Percentiles rank a stretch among this genome's conserved stretches.
phyloP scores from a whole-genome alignment of 2,888 invertebrate genomes.

The Cataglyphis cursor region DNA sequence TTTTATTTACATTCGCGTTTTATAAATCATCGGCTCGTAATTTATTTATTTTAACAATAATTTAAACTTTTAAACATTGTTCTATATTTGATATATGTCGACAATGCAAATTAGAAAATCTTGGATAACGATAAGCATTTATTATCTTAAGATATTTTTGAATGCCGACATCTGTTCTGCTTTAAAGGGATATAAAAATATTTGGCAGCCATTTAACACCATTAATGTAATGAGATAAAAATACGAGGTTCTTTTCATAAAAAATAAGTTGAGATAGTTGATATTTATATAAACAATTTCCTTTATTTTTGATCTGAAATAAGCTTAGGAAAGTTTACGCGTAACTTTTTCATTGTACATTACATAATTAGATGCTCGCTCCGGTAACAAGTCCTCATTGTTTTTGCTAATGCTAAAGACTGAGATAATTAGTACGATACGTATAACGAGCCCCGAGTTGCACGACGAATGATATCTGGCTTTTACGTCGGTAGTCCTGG shows the following conservation, averaged over 20 bases:
- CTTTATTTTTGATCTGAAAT: constrained; percentile 15
- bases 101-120: neutral
- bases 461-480: constrained; percentile 58
- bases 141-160: constrained; percentile 6
- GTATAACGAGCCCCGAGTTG: constrained; percentile 49
- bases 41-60: constrained; percentile 1
- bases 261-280: neutral
- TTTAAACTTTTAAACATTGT: neutral
- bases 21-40: neutral
- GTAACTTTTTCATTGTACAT: constrained; percentile 38
- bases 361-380: constrained; percentile 48
- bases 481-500: constrained; percentile 65
- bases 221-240: neutral
- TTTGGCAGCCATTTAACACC: neutral
- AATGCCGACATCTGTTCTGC: neutral
- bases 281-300: neutral
- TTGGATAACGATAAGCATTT: neutral
- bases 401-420: constrained; percentile 52
- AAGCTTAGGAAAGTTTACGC: constrained; percentile 12
- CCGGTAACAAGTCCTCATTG: constrained; percentile 39
- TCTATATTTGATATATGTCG: neutral
- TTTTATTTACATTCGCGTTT: neutral
- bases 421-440: constrained; percentile 67
- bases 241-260: neutral
- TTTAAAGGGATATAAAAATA: neutral